A percentile compares a stretch with the other conserved stretches of the same genome.
These are phyloP conservation scores for Felis catus DNA, from an alignment of 2,113 vertebrate species.

Conservation along the genomic window F.catus_Fca126_mat1.0 CM031421.1:50209001-50209500, in stretches of 20 bases:
- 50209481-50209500: background rate
- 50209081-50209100: background rate
- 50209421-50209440: background rate
- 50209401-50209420: background rate
- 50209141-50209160: background rate
- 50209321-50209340: background rate
- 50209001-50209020: background rate
- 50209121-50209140: background rate
- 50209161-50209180: background rate
- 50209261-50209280: background rate
- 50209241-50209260: background rate
- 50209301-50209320: background rate
- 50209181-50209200: background rate
- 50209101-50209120: background rate
- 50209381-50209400: background rate
- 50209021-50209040: background rate
- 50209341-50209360: background rate
- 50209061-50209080: background rate
- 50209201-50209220: background rate
- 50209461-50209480: background rate
- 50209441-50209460: background rate
- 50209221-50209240: background rate
- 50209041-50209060: background rate
- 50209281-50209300: constrained; percentile 24
- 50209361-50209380: background rate